Evolutionary conservation across 2,797 vertebrate genomes (phyloP).

Genomic region (Prionace glauca): DNA sequence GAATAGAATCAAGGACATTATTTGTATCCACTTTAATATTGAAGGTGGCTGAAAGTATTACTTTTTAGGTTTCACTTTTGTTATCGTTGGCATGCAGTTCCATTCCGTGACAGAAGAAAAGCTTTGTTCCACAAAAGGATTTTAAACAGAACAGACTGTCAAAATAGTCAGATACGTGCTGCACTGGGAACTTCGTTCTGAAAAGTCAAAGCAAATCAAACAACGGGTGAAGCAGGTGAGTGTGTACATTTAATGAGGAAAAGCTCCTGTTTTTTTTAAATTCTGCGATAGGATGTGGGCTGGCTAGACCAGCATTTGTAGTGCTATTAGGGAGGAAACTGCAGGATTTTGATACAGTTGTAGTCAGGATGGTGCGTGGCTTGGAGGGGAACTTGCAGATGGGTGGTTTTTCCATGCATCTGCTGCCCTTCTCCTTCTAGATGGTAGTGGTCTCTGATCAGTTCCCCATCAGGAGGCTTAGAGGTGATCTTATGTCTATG

Average conservation of each 20-base stretch:
- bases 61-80: conserved; percentile 22
- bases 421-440: too few relatives aligned
- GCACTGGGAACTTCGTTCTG: neutral
- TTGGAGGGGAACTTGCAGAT: too few relatives aligned
- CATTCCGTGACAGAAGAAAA: neutral
- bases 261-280: neutral
- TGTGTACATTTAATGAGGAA: neutral
- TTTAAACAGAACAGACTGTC: conserved; percentile 1
- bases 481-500: too few relatives aligned
- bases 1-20: neutral
- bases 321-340: too few relatives aligned
- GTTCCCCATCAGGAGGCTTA: neutral
- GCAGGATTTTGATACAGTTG: too few relatives aligned
- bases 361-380: too few relatives aligned
- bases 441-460: too few relatives aligned
- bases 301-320: too few relatives aligned
- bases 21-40: neutral
- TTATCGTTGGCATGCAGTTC: neutral
- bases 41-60: neutral
- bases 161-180: neutral
- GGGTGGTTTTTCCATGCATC: too few relatives aligned
- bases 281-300: neutral
- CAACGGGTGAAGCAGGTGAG: neutral
- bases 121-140: conserved; percentile 1
- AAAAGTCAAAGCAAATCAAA: neutral